A percentile compares a stretch with the other conserved stretches of the same genome.
Evolutionary conservation across 1,140 invertebrate species (phyloP).

Genomic region (Euborellia annulipes): DNA sequence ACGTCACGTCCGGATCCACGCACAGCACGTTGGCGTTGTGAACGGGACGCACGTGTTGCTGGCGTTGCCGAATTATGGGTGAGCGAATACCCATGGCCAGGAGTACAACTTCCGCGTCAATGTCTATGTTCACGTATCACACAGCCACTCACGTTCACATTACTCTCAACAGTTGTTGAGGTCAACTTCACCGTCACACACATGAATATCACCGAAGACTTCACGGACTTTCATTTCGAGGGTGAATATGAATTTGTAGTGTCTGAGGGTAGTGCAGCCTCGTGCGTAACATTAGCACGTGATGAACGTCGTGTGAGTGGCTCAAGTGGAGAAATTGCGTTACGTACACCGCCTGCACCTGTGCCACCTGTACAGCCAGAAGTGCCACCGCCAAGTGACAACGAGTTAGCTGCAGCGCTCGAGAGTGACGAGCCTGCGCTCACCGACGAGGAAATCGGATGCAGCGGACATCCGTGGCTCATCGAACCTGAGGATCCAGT

Average conservation of each 20-base stretch:
- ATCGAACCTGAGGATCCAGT: slow-evolving; percentile 54
- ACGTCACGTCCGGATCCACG: slow-evolving; percentile 43
- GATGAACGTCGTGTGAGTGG: slow-evolving; percentile 44
- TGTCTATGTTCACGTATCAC: slow-evolving; percentile 57
- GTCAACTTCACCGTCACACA: slow-evolving; percentile 54
- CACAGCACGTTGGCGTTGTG: slow-evolving; percentile 46
- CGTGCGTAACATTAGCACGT: slow-evolving; percentile 22
- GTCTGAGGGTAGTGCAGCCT: slow-evolving; percentile 9
- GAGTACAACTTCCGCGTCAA: slow-evolving; percentile 43
- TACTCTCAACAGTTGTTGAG: slow-evolving; percentile 49
- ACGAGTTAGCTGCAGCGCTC: slow-evolving; percentile 8
- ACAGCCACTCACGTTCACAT: slow-evolving; percentile 37
- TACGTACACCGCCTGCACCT: slow-evolving; percentile 31
- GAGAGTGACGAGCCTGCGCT: slow-evolving; percentile 13
- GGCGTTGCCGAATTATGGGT: slow-evolving; percentile 41
- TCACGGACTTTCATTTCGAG: slow-evolving; percentile 63
- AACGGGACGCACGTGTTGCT: slow-evolving; percentile 10
- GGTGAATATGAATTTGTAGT: slow-evolving; percentile 54
- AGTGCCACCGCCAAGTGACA: slow-evolving; percentile 6
- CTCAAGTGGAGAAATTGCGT: slow-evolving; percentile 50
- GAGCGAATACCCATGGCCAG: slow-evolving; percentile 56
- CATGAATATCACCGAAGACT: slow-evolving; percentile 72
- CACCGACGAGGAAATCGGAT: slow-evolving; percentile 33
- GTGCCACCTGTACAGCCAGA: slow-evolving; percentile 19
- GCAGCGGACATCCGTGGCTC: slow-evolving; percentile 58